A percentile compares a stretch with the other conserved stretches of the same genome.
These are phyloP conservation scores for Lithophane leautieri DNA, from an alignment of 2,888 invertebrate species.

Conservation along the genomic window DNA sequence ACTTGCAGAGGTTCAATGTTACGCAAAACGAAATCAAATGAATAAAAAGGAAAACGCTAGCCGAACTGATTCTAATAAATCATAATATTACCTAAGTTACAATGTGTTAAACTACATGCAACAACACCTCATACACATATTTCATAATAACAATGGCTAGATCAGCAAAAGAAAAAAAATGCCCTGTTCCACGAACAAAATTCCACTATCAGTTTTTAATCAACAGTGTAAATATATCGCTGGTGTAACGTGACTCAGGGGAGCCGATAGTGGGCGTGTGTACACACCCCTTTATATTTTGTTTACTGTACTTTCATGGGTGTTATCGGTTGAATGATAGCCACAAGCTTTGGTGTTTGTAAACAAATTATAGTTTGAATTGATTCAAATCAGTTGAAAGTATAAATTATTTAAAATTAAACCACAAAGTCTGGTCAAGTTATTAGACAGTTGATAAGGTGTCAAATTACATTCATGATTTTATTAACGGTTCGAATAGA, in stretches of 20 bases:
- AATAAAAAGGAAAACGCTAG: no score
- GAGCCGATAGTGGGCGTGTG: slow-evolving; percentile 37
- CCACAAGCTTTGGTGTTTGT: slow-evolving; percentile 11
- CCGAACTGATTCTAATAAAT: background rate
- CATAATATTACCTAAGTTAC: background rate
- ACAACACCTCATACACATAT: slow-evolving; percentile 9
- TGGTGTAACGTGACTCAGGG: slow-evolving; percentile 38
- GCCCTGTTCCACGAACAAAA: slow-evolving; percentile 3
- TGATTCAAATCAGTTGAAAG: background rate
- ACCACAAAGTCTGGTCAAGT: background rate
- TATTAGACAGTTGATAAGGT: background rate
- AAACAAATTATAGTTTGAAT: slow-evolving; percentile 1
- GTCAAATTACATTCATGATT: no score
- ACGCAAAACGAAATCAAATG: no score
- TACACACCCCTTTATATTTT: slow-evolving; percentile 25
- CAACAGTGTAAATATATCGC: slow-evolving; percentile 55
- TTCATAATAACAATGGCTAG: slow-evolving; percentile 6
- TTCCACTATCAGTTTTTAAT: slow-evolving; percentile 58
- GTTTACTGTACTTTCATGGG: slow-evolving; percentile 29
- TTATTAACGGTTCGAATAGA: no score
- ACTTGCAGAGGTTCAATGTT: no score
- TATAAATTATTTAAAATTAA: background rate
- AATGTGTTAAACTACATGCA: background rate
- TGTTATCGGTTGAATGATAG: slow-evolving; percentile 10
- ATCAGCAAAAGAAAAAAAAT: slow-evolving; percentile 13